Evolutionary conservation across 1,140 invertebrate species (phyloP).

Genomic region (Bursaphelenchus mucronatus): DNA sequence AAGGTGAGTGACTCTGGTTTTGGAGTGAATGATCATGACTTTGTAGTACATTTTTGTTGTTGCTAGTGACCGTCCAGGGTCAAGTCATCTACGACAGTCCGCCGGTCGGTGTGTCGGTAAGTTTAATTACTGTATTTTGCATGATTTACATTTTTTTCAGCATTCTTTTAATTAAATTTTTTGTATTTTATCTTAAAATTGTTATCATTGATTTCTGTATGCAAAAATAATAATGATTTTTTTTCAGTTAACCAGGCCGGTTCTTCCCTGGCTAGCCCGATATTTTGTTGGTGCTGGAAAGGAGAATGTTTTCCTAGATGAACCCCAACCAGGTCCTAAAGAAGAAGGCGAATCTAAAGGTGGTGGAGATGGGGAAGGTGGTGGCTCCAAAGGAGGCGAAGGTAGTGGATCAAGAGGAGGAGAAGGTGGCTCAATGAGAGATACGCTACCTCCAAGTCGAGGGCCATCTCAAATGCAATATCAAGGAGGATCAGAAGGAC

Average conservation of each 20-base stretch:
- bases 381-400: too few relatives aligned
- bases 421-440: too few relatives aligned
- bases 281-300: conserved; percentile 45
- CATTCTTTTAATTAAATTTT: neutral
- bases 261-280: conserved; percentile 39
- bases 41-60: neutral
- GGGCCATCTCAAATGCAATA: too few relatives aligned
- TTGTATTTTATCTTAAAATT: neutral
- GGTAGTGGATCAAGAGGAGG: too few relatives aligned
- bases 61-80: neutral
- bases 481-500: too few relatives aligned
- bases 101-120: conserved; percentile 41
- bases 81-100: conserved; percentile 49
- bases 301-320: conserved; percentile 34
- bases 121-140: conserved; percentile 18
- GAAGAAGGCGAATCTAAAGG: conserved; percentile 9
- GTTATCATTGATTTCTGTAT: conserved; percentile 21
- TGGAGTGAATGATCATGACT: too few relatives aligned
- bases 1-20: too few relatives aligned
- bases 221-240: conserved; percentile 4
- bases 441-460: too few relatives aligned
- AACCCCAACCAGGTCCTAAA: conserved; percentile 31
- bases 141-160: neutral
- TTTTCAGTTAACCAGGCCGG: conserved; percentile 42
- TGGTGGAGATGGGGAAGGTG: too few relatives aligned